Evolutionary conservation across 2,797 vertebrate species (phyloP).

Genomic region (Peromyscus eremicus): DNA sequence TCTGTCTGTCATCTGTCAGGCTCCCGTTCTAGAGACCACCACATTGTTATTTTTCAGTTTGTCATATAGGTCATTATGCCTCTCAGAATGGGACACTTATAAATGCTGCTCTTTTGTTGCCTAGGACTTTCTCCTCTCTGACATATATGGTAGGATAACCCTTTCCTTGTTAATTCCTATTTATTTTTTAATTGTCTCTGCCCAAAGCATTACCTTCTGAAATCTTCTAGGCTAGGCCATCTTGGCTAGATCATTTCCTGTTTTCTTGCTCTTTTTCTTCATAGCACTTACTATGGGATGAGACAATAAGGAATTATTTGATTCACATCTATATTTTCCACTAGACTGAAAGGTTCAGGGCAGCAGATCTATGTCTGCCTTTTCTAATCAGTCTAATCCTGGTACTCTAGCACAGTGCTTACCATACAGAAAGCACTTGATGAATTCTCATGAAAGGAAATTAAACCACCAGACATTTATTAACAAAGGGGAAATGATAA

Average conservation of each 20-base stretch:
- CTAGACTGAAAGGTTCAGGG: slow-evolving; percentile 25
- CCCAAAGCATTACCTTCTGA: background rate
- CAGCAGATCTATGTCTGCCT: background rate
- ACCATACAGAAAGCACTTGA: background rate
- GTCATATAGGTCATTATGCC: background rate
- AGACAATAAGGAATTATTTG: slow-evolving; percentile 1
- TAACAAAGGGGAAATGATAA: slow-evolving; percentile 46
- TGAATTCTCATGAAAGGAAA: slow-evolving; percentile 33
- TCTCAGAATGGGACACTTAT: background rate
- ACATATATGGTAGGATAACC: background rate
- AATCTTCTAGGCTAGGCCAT: background rate
- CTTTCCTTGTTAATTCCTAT: background rate
- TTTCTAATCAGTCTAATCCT: background rate
- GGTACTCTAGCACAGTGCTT: background rate
- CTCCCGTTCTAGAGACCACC: background rate
- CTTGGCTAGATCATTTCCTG: background rate
- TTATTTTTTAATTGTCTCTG: background rate
- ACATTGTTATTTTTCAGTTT: background rate
- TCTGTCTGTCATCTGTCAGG: background rate
- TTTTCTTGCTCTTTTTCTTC: slow-evolving; percentile 16
- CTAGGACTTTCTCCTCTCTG: background rate
- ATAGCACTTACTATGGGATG: background rate
- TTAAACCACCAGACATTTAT: slow-evolving; percentile 23
- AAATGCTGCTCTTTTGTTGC: background rate
- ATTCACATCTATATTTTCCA: slow-evolving; percentile 7